Evolutionary conservation across 2,888 invertebrate species (phyloP).

Genomic region (Drosophila gaucha): DNA sequence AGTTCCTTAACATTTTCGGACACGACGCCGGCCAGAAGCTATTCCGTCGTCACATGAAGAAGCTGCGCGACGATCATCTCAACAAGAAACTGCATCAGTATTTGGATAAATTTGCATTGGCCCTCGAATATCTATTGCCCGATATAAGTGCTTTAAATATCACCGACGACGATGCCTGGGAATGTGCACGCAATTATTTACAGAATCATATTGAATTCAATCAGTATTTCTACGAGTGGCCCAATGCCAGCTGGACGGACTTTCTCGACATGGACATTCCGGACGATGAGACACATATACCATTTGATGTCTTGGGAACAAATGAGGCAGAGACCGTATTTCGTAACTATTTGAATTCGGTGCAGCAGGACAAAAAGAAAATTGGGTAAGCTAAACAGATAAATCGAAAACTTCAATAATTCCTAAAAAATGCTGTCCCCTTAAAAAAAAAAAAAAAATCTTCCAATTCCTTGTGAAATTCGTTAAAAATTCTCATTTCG

Average conservation of each 20-base stretch:
- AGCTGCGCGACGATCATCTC: slow-evolving; percentile 92
- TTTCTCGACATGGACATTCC: slow-evolving; percentile 87
- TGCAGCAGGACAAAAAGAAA: slow-evolving; percentile 96
- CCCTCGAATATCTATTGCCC: slow-evolving; percentile 91
- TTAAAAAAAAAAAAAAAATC: too few relatives aligned
- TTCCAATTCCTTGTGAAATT: too few relatives aligned
- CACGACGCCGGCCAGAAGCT: slow-evolving; percentile 92
- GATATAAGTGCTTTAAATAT: slow-evolving; percentile 88
- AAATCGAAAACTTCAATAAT: too few relatives aligned
- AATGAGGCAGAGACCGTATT: slow-evolving; percentile 96
- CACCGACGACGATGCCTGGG: slow-evolving; percentile 92
- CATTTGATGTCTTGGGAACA: slow-evolving; percentile 95
- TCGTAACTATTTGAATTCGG: slow-evolving; percentile 94
- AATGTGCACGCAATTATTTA: slow-evolving; percentile 92
- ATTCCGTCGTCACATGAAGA: slow-evolving; percentile 91
- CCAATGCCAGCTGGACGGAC: slow-evolving; percentile 92
- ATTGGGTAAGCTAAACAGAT: slow-evolving; percentile 97
- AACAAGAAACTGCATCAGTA: slow-evolving; percentile 91
- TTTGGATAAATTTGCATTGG: slow-evolving; percentile 91
- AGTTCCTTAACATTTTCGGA: slow-evolving; percentile 95
- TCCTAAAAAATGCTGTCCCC: too few relatives aligned
- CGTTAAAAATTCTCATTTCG: too few relatives aligned
- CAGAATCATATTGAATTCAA: slow-evolving; percentile 96
- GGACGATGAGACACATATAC: slow-evolving; percentile 91
- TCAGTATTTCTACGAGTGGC: slow-evolving; percentile 95